A percentile compares a stretch with the other conserved stretches of the same genome.
Evolutionary conservation across 2,888 invertebrate genomes (phyloP).

Genomic region (Agriopis marginaria): DNA sequence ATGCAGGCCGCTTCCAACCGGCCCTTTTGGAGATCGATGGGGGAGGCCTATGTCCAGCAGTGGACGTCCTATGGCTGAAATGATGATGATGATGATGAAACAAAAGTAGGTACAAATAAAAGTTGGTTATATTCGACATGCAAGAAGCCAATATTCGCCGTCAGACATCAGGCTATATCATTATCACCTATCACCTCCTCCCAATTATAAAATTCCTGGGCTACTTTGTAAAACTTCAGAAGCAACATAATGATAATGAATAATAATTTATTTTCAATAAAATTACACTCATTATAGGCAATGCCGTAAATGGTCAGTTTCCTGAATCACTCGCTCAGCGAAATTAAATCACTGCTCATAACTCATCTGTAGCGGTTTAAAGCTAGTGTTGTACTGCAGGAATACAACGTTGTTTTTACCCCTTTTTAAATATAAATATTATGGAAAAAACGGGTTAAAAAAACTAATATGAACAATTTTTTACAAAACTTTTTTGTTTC

Average conservation of each 20-base stretch:
- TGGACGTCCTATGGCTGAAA: too few relatives aligned
- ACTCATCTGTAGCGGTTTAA: constrained; percentile 35
- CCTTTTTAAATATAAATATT: neutral
- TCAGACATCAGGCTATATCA: neutral
- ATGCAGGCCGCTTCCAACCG: too few relatives aligned
- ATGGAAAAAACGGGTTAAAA: neutral
- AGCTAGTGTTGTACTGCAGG: constrained; percentile 30
- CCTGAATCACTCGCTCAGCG: constrained; percentile 37
- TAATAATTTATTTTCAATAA: constrained; percentile 43
- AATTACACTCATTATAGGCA: constrained; percentile 40
- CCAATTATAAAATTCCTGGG: constrained; percentile 24
- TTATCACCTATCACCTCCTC: constrained; percentile 19
- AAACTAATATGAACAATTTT: too few relatives aligned
- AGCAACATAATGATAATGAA: constrained; percentile 38
- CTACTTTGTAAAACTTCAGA: constrained; percentile 30
- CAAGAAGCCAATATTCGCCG: neutral
- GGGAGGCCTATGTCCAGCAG: too few relatives aligned
- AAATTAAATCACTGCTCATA: constrained; percentile 45
- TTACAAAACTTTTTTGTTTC: too few relatives aligned
- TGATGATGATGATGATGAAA: too few relatives aligned
- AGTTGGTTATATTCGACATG: too few relatives aligned
- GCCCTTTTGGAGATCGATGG: too few relatives aligned
- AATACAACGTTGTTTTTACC: neutral
- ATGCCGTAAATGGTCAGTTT: constrained; percentile 37
- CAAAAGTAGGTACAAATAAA: too few relatives aligned